A percentile compares a stretch with the other conserved stretches of the same genome.
Evolutionary conservation across 2,888 invertebrate species (phyloP).

Genomic region (Phengaris arion): DNA sequence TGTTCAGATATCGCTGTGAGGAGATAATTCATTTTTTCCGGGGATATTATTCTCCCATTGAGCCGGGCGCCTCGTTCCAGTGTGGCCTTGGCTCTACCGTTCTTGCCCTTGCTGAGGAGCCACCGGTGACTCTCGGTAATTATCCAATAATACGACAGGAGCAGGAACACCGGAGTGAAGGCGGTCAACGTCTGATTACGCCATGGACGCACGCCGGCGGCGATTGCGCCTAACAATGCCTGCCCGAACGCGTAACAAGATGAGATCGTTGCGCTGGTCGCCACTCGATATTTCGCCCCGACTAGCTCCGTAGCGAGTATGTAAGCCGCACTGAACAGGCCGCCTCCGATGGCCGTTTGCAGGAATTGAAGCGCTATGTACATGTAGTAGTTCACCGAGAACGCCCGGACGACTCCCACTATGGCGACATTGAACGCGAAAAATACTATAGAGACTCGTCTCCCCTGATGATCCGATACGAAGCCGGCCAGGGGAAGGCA

Average conservation of each 20-base stretch:
- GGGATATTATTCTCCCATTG: slow-evolving; percentile 78
- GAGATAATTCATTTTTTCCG: slow-evolving; percentile 62
- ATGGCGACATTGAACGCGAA: slow-evolving; percentile 65
- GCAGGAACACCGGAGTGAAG: slow-evolving; percentile 83
- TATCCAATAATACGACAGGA: slow-evolving; percentile 83
- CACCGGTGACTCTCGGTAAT: slow-evolving; percentile 87
- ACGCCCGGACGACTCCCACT: slow-evolving; percentile 62
- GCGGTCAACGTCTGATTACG: slow-evolving; percentile 81
- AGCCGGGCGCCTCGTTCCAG: slow-evolving; percentile 80
- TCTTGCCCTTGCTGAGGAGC: slow-evolving; percentile 84
- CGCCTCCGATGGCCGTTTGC: slow-evolving; percentile 68
- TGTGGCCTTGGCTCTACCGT: slow-evolving; percentile 79
- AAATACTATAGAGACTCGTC: slow-evolving; percentile 62
- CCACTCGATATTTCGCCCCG: slow-evolving; percentile 84
- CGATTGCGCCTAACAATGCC: slow-evolving; percentile 82
- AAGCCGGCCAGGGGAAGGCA: slow-evolving; percentile 84
- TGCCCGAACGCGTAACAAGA: slow-evolving; percentile 87
- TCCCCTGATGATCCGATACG: slow-evolving; percentile 82
- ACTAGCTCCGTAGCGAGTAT: slow-evolving; percentile 86
- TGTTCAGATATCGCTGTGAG: slow-evolving; percentile 56
- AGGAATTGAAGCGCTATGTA: slow-evolving; percentile 63
- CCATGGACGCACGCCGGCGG: slow-evolving; percentile 86
- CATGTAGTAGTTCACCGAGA: slow-evolving; percentile 68
- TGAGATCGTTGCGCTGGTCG: slow-evolving; percentile 84
- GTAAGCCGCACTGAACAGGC: slow-evolving; percentile 67